Evolutionary conservation across 2,797 vertebrate species (phyloP).

Genomic region (Cryptoblepharus egeriae): DNA sequence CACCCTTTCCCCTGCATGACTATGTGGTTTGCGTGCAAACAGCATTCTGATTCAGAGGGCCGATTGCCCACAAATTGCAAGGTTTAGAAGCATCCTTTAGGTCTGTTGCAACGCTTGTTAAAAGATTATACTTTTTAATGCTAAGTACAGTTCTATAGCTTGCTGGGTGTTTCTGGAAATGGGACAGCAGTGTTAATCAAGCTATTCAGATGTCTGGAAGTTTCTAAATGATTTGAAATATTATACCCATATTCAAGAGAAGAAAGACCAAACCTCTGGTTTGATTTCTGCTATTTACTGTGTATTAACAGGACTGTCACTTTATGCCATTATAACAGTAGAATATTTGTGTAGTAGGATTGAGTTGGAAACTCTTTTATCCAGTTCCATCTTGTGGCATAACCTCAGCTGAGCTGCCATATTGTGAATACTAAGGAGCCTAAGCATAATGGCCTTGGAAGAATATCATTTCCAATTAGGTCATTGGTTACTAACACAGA

Average conservation of each 20-base stretch:
- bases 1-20: background rate
- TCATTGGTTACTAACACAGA: slow-evolving; percentile 70
- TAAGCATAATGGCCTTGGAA: slow-evolving; percentile 64
- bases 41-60: background rate
- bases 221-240: slow-evolving; percentile 65
- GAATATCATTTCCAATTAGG: slow-evolving; percentile 75
- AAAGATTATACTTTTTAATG: accelerated
- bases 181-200: slow-evolving; percentile 47
- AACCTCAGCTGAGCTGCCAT: slow-evolving; percentile 62
- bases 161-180: slow-evolving; percentile 53
- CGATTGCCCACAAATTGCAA: background rate
- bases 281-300: slow-evolving; percentile 55
- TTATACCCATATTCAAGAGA: slow-evolving; percentile 39
- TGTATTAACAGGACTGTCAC: slow-evolving; percentile 34
- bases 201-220: slow-evolving; percentile 50
- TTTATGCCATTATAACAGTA: slow-evolving; percentile 35
- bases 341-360: slow-evolving; percentile 41
- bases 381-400: slow-evolving; percentile 49
- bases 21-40: background rate
- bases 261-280: slow-evolving; percentile 56
- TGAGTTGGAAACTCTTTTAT: slow-evolving; percentile 43
- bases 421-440: slow-evolving; percentile 69
- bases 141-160: slow-evolving; percentile 14
- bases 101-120: background rate
- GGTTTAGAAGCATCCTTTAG: background rate